Percentiles rank a stretch among this genome's conserved stretches.
phyloP scores from a whole-genome alignment of 1,140 invertebrate genomes.

The Sinella curviseta region DNA sequence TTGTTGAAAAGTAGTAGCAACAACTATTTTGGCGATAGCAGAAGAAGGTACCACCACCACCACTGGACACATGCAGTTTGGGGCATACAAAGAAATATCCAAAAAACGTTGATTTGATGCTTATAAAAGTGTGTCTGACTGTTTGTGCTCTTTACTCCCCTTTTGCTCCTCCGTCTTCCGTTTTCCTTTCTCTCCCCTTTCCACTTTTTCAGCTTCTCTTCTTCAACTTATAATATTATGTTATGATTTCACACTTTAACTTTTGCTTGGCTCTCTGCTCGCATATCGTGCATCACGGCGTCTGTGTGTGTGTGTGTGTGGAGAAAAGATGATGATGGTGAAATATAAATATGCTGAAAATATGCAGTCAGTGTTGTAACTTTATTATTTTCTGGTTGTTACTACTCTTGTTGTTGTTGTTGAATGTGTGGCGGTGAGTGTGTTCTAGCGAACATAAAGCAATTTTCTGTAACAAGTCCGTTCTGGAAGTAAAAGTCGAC shows the following conservation, averaged over 20 bases:
- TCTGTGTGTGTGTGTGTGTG: neutral
- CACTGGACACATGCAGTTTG: too few relatives aligned
- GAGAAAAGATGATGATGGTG: constrained; percentile 5
- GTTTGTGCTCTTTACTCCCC: too few relatives aligned
- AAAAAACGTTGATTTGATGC: neutral
- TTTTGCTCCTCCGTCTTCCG: neutral
- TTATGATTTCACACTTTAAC: constrained; percentile 9
- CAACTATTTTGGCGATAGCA: too few relatives aligned
- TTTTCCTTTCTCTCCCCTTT: neutral
- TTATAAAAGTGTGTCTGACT: too few relatives aligned
- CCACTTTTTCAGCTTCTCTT: neutral
- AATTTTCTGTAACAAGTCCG: neutral
- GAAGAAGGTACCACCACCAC: too few relatives aligned
- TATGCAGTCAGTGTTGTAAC: neutral
- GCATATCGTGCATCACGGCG: neutral
- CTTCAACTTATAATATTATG: neutral
- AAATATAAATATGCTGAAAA: neutral
- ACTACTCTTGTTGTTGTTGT: neutral
- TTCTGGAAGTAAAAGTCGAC: neutral
- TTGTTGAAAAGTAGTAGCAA: too few relatives aligned
- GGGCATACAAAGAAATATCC: neutral
- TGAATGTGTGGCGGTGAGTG: neutral
- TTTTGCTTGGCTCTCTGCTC: neutral
- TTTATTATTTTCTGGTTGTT: neutral
- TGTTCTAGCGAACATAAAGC: neutral